Evolutionary conservation across 2,113 vertebrate species (phyloP), one percentile per base, ranked within the genome.

Genomic region (Paramormyrops kingsleyae): DNA sequence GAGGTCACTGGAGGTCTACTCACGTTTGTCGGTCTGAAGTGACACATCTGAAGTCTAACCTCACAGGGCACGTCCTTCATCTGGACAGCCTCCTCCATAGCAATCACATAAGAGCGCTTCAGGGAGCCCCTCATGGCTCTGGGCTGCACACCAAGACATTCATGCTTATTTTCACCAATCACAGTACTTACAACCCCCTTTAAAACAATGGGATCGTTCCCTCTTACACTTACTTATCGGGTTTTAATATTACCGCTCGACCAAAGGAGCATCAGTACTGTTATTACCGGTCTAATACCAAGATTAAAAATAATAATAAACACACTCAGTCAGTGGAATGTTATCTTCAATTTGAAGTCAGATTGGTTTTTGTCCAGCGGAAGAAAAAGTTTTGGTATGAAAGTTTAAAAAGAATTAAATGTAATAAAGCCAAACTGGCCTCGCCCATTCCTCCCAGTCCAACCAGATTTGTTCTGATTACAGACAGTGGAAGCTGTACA

Each of bases 11-110:
- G 83, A 47, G 83, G 83, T 1, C 39, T 15, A 53, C 93, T 94
- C 89, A 94, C 94, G 62, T 88, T 93, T 84, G 4, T 56, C 44
- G 92, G 91, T 50, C 90, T 91, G 21, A 90, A 90, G 88, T 56
- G 87, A 92, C 92, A 94, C 50, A 92, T 90, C 49, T 93, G 89
- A 0, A 95, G 90, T 87, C 95, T 94, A 91, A 96, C 93, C 66
- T 95, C 91, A 92, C 80, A 52, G 87, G 92, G 66, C 90, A 83
- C 88, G 85, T 89, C 83, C 74, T 89, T 90, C 77, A 94, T 90
- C 13, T 89, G 70, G 62, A 47, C 27, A 21, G 93, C 93, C 91
- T 96, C 93, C 88, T 95, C 91, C 9, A 95, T 88, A 52, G 95
- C 93, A 91, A 93, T 93, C 90, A 83, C 47, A 92, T 94, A 92